phyloP scores from a whole-genome alignment of 2,113 vertebrate species.

The Rhagologus leucostigma region DNA sequence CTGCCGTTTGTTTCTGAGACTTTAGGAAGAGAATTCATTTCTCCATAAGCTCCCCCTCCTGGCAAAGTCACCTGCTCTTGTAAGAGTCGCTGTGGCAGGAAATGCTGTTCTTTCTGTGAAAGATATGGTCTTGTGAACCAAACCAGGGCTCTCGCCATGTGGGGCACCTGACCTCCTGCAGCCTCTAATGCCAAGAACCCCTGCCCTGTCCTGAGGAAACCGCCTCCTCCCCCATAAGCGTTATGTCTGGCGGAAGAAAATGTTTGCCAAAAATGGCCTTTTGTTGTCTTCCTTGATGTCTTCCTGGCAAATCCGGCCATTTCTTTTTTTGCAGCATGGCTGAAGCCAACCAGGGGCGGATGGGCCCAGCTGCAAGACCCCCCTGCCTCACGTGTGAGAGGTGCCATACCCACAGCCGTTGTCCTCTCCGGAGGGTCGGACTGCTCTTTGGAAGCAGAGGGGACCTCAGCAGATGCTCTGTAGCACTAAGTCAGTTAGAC shows the following conservation, averaged over 20 bases:
- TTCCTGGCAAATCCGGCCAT: slow-evolving; percentile 59
- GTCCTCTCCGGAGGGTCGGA: not conserved
- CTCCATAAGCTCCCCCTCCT: not conserved
- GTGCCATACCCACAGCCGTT: not conserved
- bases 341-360: not conserved
- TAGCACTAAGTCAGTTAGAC: not conserved
- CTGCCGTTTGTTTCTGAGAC: not conserved
- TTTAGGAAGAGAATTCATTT: not conserved
- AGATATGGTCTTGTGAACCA: slow-evolving; percentile 47
- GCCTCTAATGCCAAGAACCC: slow-evolving; percentile 12
- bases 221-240: not conserved
- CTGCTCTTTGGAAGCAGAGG: not conserved
- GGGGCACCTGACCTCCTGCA: not conserved
- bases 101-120: slow-evolving; percentile 72
- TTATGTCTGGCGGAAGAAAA: not conserved
- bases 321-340: not conserved
- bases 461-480: slow-evolving; percentile 36
- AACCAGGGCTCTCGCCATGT: not conserved
- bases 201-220: slow-evolving; percentile 20
- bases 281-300: slow-evolving; percentile 64
- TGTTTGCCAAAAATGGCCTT: slow-evolving; percentile 56
- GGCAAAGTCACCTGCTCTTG: slow-evolving; percentile 21
- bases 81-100: not conserved
- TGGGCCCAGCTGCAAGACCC: not conserved
- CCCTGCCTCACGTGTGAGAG: not conserved